Evolutionary conservation across 2,888 invertebrate species (phyloP), one percentile per base, ranked within the genome.

Genomic region (Andrena chrysosceles): DNA sequence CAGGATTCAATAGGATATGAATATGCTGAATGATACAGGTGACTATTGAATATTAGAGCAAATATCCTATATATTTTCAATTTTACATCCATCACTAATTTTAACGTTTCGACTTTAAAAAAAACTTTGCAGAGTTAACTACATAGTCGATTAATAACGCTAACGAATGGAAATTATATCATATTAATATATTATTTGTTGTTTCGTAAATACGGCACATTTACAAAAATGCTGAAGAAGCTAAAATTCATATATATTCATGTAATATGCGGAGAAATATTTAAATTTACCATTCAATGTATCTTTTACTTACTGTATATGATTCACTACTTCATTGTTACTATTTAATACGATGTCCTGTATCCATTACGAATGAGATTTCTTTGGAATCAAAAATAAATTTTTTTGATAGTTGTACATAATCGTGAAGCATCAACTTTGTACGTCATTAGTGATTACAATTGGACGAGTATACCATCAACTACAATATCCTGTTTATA

Each of bases 281-380:
- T 20, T 23, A 54, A 3, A 54, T 23, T 13, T 42, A 13, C 13
- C 42, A 2, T 29, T 48, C 13, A 54, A 64, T 66, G 26, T 64
- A 52, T 35, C 54, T 26, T 35, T 73, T 56, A 73, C 73, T 73
- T 64, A 66, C 66, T 35, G 64, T 26, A 33, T 26, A 8, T n/a
- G 26, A 54, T 54, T 35, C 23, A 29, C 35, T 52, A 49, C 54
- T 73, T 56, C 10, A 42, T 42, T 31, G 16, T 66, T 73, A 66
- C 29, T 66, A 13, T 42, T 42, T 42, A 13, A 42, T 42, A 42
- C 10, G 26, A 67, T 67, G 20, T 31, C 8, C 29, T 74, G 60
- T 60, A 67, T 75, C 31, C 20, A 42, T 67, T 52, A 49, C 13
- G 26, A 67, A 23, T 52, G 23, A 75, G 31, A 26, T 62, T 78